Percentiles rank a stretch among this genome's conserved stretches.
These are phyloP conservation scores for Chelonoidis abingdonii DNA, from an alignment of 2,113 vertebrate species.

Conservation along the genomic window DNA sequence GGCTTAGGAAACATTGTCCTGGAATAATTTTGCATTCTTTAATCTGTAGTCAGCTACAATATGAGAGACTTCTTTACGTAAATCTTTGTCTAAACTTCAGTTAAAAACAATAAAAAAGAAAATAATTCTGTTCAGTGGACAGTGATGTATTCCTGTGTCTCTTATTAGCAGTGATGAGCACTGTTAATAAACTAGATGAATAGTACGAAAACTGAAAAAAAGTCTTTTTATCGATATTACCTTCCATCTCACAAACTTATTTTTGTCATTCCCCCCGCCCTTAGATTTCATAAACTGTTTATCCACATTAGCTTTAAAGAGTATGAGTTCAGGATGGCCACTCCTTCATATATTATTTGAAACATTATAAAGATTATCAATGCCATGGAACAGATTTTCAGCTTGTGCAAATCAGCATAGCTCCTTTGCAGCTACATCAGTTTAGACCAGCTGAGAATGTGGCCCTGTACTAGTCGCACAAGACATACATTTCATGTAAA, in stretches of 20 bases:
- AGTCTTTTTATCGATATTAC: background rate
- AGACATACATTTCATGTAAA: conserved; percentile 30
- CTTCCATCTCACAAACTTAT: background rate
- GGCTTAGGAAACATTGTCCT: background rate
- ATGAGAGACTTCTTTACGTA: background rate
- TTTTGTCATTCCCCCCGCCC: no score
- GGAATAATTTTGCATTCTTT: background rate
- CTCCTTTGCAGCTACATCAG: conserved; percentile 22
- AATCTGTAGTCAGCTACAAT: background rate
- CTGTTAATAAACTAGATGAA: background rate
- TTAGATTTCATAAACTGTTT: background rate
- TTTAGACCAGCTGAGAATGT: conserved; percentile 30
- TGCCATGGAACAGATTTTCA: background rate
- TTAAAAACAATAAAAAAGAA: background rate
- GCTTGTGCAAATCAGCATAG: conserved; percentile 28
- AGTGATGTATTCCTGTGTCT: background rate
- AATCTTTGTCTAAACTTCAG: conserved; percentile 1
- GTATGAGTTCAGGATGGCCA: background rate
- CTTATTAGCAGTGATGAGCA: conserved; percentile 16
- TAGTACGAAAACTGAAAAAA: background rate
- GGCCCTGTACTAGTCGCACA: conserved; percentile 42
- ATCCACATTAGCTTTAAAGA: background rate
- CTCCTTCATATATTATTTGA: background rate
- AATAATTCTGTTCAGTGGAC: background rate
- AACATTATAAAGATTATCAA: background rate